Evolutionary conservation across 2,113 vertebrate species (phyloP).

Genomic region (Xenus cinereus): DNA sequence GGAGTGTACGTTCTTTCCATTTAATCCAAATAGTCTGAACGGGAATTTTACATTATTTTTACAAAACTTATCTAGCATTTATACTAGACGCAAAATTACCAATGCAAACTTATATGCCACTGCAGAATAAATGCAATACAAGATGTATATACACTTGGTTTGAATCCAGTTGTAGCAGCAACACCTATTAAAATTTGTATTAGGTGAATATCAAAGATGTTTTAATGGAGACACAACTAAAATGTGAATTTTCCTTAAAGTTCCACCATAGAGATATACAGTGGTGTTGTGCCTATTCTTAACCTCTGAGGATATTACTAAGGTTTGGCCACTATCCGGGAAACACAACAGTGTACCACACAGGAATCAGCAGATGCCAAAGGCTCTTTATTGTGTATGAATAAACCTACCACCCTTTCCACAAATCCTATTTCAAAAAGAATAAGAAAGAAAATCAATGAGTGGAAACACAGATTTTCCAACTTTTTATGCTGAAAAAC

Average conservation of each 20-base stretch:
- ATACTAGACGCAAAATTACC: neutral
- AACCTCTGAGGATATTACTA: neutral
- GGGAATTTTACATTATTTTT: neutral
- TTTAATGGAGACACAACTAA: neutral
- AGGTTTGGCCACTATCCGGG: neutral
- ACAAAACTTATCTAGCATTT: neutral
- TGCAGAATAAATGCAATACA: neutral
- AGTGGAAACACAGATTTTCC: neutral
- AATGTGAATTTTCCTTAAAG: neutral
- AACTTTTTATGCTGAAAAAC: neutral
- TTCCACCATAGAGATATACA: neutral
- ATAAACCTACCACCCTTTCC: neutral
- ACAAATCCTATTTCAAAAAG: neutral
- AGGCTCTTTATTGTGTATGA: neutral
- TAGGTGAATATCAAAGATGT: neutral
- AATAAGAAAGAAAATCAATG: neutral
- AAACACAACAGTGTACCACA: neutral
- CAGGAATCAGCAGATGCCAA: neutral
- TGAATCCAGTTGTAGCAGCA: neutral
- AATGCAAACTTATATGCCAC: neutral
- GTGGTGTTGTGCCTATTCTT: fast-evolving
- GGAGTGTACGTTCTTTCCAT: neutral
- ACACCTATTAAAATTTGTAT: neutral
- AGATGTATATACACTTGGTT: neutral
- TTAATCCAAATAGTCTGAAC: neutral